phyloP scores from a whole-genome alignment of 2,888 invertebrate species.

The Trachelus tabidus region DNA sequence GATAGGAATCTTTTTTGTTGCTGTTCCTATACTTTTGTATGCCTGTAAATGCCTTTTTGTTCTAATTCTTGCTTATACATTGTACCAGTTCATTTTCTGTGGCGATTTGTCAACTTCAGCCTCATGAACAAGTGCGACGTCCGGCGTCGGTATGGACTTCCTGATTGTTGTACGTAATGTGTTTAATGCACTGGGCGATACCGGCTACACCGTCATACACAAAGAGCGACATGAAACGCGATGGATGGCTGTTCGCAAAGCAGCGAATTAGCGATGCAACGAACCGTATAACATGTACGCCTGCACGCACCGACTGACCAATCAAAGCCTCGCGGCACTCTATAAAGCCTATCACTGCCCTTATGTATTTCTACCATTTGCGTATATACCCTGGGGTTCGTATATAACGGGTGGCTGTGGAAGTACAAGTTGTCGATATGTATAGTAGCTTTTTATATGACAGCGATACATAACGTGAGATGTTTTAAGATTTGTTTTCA shows the following conservation, averaged over 20 bases:
- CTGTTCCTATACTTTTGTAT: background rate
- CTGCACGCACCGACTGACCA: constrained; percentile 49
- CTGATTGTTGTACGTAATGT: background rate
- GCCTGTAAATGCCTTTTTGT: background rate
- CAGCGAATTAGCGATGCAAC: constrained; percentile 48
- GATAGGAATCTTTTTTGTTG: background rate
- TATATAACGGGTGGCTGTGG: background rate
- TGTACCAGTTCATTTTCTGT: background rate
- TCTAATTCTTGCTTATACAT: background rate
- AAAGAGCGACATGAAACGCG: background rate
- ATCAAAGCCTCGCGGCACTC: constrained; percentile 51
- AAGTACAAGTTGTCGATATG: background rate
- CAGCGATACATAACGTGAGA: too few relatives aligned
- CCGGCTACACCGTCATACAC: background rate
- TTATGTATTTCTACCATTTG: constrained; percentile 28
- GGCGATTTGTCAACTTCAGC: background rate
- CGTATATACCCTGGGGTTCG: background rate
- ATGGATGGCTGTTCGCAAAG: background rate
- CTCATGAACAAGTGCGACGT: background rate
- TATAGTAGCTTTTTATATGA: background rate
- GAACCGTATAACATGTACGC: constrained; percentile 37
- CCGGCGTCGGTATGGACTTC: background rate
- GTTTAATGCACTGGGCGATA: constrained; percentile 7
- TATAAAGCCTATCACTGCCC: constrained; percentile 45
- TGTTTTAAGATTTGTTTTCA: background rate